A percentile compares a stretch with the other conserved stretches of the same genome.
Conservation (phyloP, 1,140 invertebrate species). For the Leptopilina boulardi region DNA sequence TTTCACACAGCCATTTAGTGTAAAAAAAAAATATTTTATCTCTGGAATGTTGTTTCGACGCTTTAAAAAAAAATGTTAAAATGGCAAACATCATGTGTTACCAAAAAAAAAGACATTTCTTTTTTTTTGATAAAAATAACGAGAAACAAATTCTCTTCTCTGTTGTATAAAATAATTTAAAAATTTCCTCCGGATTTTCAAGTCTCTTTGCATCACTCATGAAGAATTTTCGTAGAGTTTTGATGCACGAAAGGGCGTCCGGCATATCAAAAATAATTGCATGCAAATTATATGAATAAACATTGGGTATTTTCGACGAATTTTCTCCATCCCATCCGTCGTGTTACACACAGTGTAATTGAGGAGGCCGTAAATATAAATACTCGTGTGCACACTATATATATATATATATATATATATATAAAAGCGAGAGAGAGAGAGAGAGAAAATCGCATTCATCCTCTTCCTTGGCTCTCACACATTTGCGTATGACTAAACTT, state of each 20-base stretch:
- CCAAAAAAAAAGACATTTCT: no score
- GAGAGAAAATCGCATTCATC: neutral
- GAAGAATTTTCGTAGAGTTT: constrained; percentile 4
- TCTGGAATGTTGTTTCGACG: no score
- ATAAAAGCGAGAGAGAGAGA: no score
- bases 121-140: no score
- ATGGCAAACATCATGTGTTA: no score
- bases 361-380: neutral
- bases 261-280: constrained; percentile 67
- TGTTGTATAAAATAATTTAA: no score
- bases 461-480: neutral
- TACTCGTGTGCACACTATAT: neutral
- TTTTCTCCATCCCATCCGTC: constrained; percentile 54
- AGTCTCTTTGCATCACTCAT: neutral
- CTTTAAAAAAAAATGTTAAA: no score
- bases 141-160: no score
- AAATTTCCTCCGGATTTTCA: no score
- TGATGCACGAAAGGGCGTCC: constrained; percentile 49
- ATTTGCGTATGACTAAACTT: neutral
- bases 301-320: constrained; percentile 68
- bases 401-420: no score
- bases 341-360: neutral
- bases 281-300: constrained; percentile 72
- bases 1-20: no score
- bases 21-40: no score